A percentile compares a stretch with the other conserved stretches of the same genome.
phyloP scores from a whole-genome alignment of 1,140 invertebrate genomes.

The Drosophila mayri region DNA sequence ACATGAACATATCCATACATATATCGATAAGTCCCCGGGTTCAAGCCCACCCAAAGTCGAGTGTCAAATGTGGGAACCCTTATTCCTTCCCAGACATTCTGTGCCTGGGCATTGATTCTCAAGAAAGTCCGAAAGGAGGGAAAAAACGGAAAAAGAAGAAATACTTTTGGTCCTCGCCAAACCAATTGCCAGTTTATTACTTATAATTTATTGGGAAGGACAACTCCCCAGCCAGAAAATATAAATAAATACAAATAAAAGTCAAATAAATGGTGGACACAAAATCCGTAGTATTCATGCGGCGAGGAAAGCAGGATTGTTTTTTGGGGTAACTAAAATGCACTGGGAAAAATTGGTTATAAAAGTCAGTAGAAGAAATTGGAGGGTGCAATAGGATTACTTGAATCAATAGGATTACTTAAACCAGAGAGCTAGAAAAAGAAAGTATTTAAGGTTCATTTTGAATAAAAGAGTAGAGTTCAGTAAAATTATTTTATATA shows the following conservation, averaged over 20 bases:
- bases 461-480: not conserved
- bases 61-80: constrained; percentile 59
- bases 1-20: constrained; percentile 59
- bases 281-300: constrained; percentile 55
- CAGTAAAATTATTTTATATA: too few species aligned
- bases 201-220: constrained; percentile 73
- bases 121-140: constrained; percentile 51
- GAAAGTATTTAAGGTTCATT: not conserved
- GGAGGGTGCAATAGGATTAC: not conserved
- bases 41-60: constrained; percentile 56
- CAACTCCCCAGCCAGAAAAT: constrained; percentile 55
- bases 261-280: constrained; percentile 62
- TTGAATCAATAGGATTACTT: too few species aligned
- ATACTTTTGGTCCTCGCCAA: constrained; percentile 64
- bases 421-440: too few species aligned
- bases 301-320: constrained; percentile 23
- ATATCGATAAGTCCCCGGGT: constrained; percentile 75
- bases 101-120: constrained; percentile 46
- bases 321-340: constrained; percentile 13
- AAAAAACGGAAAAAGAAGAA: constrained; percentile 17
- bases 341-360: not conserved
- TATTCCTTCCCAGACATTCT: not conserved
- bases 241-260: constrained; percentile 73
- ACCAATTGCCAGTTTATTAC: constrained; percentile 81
- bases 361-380: too few species aligned